Evolutionary conservation across 2,888 invertebrate genomes (phyloP).

Genomic region (Xanthostigma xanthostigma): DNA sequence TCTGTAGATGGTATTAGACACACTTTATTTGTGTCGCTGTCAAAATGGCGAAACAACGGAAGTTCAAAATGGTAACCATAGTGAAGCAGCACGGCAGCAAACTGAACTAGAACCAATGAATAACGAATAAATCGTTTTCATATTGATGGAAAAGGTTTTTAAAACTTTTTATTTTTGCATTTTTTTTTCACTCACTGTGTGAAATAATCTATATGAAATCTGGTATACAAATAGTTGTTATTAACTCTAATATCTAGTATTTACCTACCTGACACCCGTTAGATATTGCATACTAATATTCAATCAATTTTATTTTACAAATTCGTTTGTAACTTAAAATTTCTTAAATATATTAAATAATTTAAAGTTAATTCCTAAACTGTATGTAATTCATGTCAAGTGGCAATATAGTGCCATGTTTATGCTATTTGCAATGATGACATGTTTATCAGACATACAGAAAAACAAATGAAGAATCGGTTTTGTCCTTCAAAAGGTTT

Average conservation of each 20-base stretch:
- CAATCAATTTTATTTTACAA: neutral
- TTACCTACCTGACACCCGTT: too few species aligned
- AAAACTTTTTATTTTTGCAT: slow-evolving; percentile 1
- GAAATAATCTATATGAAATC: neutral
- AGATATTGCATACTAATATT: neutral
- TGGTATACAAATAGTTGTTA: neutral
- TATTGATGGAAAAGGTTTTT: neutral
- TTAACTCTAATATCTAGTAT: too few species aligned
- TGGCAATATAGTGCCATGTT: too few species aligned
- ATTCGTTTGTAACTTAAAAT: neutral
- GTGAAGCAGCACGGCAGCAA: slow-evolving; percentile 20
- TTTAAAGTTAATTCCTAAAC: neutral
- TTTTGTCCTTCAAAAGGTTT: too few species aligned
- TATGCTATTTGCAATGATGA: too few species aligned
- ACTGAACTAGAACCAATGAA: slow-evolving; percentile 33
- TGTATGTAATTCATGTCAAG: too few species aligned
- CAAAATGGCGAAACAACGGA: slow-evolving; percentile 80
- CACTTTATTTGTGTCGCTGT: slow-evolving; percentile 84
- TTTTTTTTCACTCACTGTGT: neutral
- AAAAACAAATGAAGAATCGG: too few species aligned
- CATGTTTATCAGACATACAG: too few species aligned
- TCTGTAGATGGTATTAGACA: slow-evolving; percentile 82
- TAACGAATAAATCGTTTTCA: slow-evolving; percentile 12
- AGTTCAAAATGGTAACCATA: slow-evolving; percentile 29
- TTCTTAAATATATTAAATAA: neutral